Base-by-base conservation (phyloP, 1,140 invertebrate species). In the Drosophila lacertosa region DNA sequence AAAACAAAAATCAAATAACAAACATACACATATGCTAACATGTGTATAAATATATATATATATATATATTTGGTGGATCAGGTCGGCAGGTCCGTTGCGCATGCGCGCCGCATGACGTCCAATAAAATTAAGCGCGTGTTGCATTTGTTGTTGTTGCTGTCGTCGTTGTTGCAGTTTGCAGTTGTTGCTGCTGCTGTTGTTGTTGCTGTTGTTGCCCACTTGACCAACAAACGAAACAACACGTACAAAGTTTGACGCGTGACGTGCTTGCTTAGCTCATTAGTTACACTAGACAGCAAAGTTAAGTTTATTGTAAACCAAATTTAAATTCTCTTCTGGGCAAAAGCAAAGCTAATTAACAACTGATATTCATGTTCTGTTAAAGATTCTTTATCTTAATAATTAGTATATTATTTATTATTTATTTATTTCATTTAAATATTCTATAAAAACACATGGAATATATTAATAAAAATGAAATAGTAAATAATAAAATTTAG, bases 121-220 rank as follows among this genome's bases (percentile, higher is more conserved):
- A 86, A 86, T 86, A 88, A 86, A 88, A 77, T 81, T 88, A 81
- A 86, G 81, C 81, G 81, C 82, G 81, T 86, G 80, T 86, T 86
- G 81, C 81, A 86, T 76, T 82, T 82, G 79, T 83, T 67, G 70
- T 67, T 80, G 77, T 80, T 35, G 63, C 44, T 42, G 60, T 75
- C 63, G 63, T 29, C n/a, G 29, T 68, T 45, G 22, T 42, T 44
- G 39, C 22, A 55, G 47, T 6, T 35, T 58, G 65, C 59, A 63
- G 60, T 47, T 67, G 73, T 75, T 69, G 63, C 35, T 15, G 29
- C 62, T 45, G 22, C 35, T 44, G 39, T 29, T 59, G 47, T 6
- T 26, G 44, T 35, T 58, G 65, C 59, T 66, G 60, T 47, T 67
- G 73, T 57, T 74, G 72, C 58, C 78, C 80, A 86, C 80, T 84